These are phyloP conservation scores for Mya arenaria DNA, from an alignment of 1,140 invertebrate genomes.

Conservation along the genomic window DNA sequence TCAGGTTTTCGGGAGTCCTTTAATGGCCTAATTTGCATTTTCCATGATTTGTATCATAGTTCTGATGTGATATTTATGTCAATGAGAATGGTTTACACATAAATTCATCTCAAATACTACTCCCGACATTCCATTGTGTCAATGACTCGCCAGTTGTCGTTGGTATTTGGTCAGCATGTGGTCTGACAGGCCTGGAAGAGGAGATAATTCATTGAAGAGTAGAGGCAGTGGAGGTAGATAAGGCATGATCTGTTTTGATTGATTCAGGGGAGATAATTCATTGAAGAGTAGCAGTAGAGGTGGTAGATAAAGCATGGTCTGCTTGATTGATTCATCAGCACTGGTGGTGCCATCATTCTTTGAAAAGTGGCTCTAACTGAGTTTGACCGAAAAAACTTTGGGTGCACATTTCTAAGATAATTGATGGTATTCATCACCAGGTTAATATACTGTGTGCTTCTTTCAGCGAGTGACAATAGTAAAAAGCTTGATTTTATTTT, in stretches of 20 bases:
- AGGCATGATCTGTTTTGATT: slow-evolving; percentile 28
- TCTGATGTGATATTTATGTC: slow-evolving; percentile 44
- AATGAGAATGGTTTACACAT: slow-evolving; percentile 17
- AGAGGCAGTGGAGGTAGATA: slow-evolving; percentile 8
- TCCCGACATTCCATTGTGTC: background rate
- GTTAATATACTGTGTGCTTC: no score
- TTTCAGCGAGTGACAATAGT: no score
- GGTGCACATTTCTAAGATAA: no score
- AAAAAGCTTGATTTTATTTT: no score
- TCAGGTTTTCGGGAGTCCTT: background rate
- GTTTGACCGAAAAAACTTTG: no score
- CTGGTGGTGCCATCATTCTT: no score
- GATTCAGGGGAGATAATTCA: no score
- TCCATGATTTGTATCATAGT: slow-evolving; percentile 5
- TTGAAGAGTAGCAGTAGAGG: no score
- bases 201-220: slow-evolving; percentile 22
- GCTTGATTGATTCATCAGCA: no score
- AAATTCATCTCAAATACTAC: slow-evolving; percentile 20
- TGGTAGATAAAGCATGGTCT: no score
- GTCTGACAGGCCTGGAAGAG: background rate
- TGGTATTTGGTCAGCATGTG: slow-evolving; percentile 42
- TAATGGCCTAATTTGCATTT: slow-evolving; percentile 31
- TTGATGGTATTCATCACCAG: no score
- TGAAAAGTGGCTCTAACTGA: no score
- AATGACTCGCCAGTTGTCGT: background rate